A percentile compares a stretch with the other conserved stretches of the same genome.
Evolutionary conservation across 2,888 invertebrate species (phyloP).

Genomic region (Amphipoea lucens): DNA sequence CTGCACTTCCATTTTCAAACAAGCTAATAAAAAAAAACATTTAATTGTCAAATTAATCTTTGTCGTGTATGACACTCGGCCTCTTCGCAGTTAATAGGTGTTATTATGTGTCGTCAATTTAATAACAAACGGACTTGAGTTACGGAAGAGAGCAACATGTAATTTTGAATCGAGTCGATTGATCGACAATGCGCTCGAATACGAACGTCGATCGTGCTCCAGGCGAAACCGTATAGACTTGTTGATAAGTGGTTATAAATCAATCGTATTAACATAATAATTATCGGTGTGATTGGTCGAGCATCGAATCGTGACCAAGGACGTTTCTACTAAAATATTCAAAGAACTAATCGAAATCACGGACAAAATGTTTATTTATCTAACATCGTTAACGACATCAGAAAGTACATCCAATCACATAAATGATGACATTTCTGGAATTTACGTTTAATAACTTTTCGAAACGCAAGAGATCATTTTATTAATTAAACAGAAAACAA

Average conservation of each 20-base stretch:
- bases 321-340: conserved; percentile 62
- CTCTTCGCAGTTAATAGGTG: conserved; percentile 75
- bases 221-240: conserved; percentile 75
- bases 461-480: conserved; percentile 18
- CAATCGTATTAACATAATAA: conserved; percentile 74
- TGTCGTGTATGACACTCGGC: conserved; percentile 72
- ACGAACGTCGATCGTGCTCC: conserved; percentile 71
- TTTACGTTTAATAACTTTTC: neutral
- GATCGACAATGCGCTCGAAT: conserved; percentile 78
- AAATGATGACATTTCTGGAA: neutral
- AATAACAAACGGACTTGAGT: conserved; percentile 79
- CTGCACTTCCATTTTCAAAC: conserved; percentile 47
- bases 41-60: conserved; percentile 78
- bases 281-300: conserved; percentile 69
- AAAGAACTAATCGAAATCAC: conserved; percentile 45
- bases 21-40: conserved; percentile 41
- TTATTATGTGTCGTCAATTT: conserved; percentile 83
- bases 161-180: conserved; percentile 80
- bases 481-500: conserved; percentile 57
- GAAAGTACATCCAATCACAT: neutral
- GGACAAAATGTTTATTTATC: neutral
- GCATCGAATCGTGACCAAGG: conserved; percentile 61
- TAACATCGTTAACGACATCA: neutral
- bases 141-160: conserved; percentile 81
- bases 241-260: conserved; percentile 79